Base-by-base conservation (phyloP, 2,113 vertebrate genomes). In the Pollachius pollachius region DNA sequence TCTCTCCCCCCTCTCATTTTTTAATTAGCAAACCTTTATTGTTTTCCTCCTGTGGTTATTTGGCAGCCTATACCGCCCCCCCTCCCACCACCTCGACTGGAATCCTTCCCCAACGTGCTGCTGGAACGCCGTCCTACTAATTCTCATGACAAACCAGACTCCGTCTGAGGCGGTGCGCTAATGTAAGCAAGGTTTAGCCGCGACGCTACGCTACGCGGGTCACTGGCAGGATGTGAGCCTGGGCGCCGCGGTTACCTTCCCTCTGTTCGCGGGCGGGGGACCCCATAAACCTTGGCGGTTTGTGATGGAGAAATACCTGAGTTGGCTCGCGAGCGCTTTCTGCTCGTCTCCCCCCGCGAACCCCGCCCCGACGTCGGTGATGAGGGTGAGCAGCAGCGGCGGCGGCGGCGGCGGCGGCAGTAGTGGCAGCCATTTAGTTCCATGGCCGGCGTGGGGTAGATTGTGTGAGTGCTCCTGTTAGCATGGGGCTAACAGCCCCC, bases 281-380 rank as follows among this genome's bases (percentile, higher is more conserved):
- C 30, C 30, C 5, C 5, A 30, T 30, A 30, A 30, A 30, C 30
- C 30, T 30, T 0, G 5, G 30, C 1, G 30, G 30, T 30, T 30
- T 30, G 30, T 6, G 30, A 3, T 30, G 30, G 30, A 30, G 5
- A 30, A 4, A 6, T 3, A 6, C 5, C 3, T 12, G 41, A 48
- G 41, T 13, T 48, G 12, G 41, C 41, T 13, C 8, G 7, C 41
- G 41, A 48, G 8, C 21, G 41, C 41, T 48, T 11, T 48, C 41
- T 23, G 15, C 54, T 16, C 8, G 15, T 13, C 54, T 13, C 54
- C 15, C 54, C 73, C 71, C 71, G 34, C 69, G 65, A 52, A 25
- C 73, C 71, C 76, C 75, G 80, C 80, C 83, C 68, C 82, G 15
- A 74, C 65, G 72, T 70, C 65, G 73, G 63, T 68, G 65, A 61